Evolutionary conservation across 2,797 vertebrate genomes (phyloP).

Genomic region (Schizopygopsis pylzovi): DNA sequence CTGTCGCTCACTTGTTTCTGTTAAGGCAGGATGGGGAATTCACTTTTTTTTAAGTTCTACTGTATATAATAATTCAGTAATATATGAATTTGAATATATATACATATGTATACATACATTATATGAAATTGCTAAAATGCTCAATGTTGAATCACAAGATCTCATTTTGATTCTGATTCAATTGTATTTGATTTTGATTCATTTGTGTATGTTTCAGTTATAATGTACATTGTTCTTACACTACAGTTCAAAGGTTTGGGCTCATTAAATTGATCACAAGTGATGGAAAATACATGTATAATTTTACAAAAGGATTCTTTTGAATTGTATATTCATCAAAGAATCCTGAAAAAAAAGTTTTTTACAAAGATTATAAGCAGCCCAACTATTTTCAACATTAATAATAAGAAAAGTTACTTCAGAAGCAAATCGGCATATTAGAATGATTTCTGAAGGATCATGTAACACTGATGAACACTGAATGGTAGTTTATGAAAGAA

Average conservation of each 20-base stretch:
- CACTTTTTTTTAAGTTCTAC: not conserved
- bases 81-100: too few species aligned
- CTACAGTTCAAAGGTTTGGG: not conserved
- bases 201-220: too few species aligned
- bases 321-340: not conserved
- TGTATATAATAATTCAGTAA: too few species aligned
- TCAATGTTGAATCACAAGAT: not conserved
- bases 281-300: not conserved
- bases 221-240: not conserved
- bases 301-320: not conserved
- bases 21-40: not conserved
- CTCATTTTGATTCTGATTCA: not conserved
- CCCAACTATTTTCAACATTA: not conserved
- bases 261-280: not conserved
- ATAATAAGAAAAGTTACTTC: not conserved
- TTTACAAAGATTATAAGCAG: not conserved
- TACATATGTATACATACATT: too few species aligned
- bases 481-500: not conserved
- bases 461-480: not conserved
- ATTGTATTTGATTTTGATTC: not conserved
- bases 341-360: not conserved
- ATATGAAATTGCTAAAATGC: not conserved
- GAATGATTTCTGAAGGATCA: not conserved
- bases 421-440: not conserved
- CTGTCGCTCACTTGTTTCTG: not conserved